A percentile compares a stretch with the other conserved stretches of the same genome.
These are phyloP conservation scores for Trematocara marginatum DNA, from an alignment of 2,113 vertebrate species.

Conservation along the genomic window DNA sequence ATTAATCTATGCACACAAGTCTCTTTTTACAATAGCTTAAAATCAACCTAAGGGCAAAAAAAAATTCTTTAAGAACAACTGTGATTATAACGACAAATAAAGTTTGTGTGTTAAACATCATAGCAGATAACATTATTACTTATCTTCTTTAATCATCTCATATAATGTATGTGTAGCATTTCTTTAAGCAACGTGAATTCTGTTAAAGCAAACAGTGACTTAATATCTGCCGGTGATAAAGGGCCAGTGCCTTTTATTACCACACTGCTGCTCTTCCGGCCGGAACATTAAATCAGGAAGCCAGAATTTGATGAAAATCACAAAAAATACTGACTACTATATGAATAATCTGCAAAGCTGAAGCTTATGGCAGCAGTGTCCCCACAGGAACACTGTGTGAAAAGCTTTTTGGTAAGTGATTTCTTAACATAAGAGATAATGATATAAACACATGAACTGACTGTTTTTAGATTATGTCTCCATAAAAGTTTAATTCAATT, in stretches of 20 bases:
- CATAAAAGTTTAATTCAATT: neutral
- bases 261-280: neutral
- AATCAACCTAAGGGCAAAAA: neutral
- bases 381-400: neutral
- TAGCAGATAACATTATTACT: neutral
- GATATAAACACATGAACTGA: neutral
- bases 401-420: neutral
- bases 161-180: neutral
- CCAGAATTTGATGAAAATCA: slow-evolving; percentile 1
- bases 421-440: neutral
- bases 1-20: neutral
- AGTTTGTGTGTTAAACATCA: neutral
- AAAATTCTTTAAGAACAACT: neutral
- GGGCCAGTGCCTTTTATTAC: slow-evolving; percentile 3
- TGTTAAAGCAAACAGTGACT: neutral
- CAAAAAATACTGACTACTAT: neutral
- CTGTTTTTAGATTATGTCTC: neutral
- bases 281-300: slow-evolving; percentile 23
- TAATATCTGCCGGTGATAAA: neutral
- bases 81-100: neutral
- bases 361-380: neutral
- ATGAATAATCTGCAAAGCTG: neutral
- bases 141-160: neutral
- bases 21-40: neutral
- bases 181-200: neutral